Evolutionary conservation across 2,113 vertebrate species (phyloP).

Genomic region (Cranoglanis bouderius): DNA sequence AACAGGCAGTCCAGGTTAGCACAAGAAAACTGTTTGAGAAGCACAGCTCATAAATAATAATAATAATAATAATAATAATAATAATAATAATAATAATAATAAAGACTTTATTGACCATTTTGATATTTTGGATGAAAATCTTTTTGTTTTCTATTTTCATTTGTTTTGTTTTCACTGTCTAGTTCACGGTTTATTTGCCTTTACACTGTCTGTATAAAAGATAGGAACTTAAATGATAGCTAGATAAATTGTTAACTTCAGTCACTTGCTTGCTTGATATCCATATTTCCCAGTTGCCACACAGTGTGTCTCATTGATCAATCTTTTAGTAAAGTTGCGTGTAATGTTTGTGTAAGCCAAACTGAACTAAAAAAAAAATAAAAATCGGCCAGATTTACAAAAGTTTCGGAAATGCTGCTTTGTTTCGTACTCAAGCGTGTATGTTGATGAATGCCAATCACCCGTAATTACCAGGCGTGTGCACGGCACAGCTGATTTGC

Average conservation of each 20-base stretch:
- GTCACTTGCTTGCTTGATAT: background rate
- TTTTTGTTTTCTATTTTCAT: no score
- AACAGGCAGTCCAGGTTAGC: conserved; percentile 2
- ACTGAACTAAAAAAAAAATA: no score
- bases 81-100: background rate
- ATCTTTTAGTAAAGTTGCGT: background rate
- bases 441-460: no score
- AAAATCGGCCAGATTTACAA: no score
- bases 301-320: background rate
- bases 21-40: background rate
- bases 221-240: background rate
- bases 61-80: conserved; percentile 7
- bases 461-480: no score
- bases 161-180: no score
- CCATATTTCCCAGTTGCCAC: background rate
- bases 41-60: background rate
- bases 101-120: no score
- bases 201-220: background rate
- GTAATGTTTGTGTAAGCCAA: no score
- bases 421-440: no score
- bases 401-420: no score
- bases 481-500: no score
- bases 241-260: background rate
- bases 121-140: no score
- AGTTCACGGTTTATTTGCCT: background rate